Conservation (phyloP, 2,888 invertebrate species). For the Drosophila tripunctata region DNA sequence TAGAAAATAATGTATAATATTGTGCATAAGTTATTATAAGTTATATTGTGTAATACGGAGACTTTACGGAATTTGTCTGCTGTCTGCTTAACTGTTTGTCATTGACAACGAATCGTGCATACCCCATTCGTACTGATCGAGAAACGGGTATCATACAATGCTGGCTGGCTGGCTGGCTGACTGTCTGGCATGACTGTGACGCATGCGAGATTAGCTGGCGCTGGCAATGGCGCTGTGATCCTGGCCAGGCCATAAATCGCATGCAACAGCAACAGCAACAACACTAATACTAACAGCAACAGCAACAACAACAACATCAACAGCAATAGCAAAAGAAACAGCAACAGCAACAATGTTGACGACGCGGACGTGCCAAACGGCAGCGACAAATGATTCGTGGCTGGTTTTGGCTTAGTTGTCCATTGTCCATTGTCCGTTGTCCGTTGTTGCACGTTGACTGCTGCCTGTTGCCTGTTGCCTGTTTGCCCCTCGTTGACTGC, state of each 20-base stretch:
- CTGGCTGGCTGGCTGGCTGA: no score
- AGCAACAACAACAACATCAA: conserved; percentile 27
- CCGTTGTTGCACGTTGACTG: conserved; percentile 16
- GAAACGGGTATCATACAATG: conserved; percentile 9
- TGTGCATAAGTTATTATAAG: no score
- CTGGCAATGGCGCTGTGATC: conserved; percentile 72
- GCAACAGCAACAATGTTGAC: conserved; percentile 33
- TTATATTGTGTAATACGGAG: no score
- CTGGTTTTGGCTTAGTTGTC: conserved; percentile 39
- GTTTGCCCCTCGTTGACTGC: conserved; percentile 12
- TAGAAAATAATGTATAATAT: no score
- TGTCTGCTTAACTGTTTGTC: no score
- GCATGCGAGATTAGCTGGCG: conserved; percentile 77
- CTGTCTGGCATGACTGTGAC: conserved; percentile 77
- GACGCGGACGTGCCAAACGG: conserved; percentile 75
- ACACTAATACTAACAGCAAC: conserved; percentile 8
- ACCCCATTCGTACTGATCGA: no score
- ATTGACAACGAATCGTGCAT: no score
- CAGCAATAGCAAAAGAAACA: no score
- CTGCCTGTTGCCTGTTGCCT: conserved; percentile 28
- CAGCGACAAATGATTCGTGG: conserved; percentile 77
- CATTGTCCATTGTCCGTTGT: conserved; percentile 23
- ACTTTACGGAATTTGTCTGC: no score
- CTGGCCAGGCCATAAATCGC: conserved; percentile 77
- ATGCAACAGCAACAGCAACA: conserved; percentile 29